These are phyloP conservation scores for Oophaga sylvatica DNA, from an alignment of 2,797 vertebrate species.

Conservation along the genomic window DNA sequence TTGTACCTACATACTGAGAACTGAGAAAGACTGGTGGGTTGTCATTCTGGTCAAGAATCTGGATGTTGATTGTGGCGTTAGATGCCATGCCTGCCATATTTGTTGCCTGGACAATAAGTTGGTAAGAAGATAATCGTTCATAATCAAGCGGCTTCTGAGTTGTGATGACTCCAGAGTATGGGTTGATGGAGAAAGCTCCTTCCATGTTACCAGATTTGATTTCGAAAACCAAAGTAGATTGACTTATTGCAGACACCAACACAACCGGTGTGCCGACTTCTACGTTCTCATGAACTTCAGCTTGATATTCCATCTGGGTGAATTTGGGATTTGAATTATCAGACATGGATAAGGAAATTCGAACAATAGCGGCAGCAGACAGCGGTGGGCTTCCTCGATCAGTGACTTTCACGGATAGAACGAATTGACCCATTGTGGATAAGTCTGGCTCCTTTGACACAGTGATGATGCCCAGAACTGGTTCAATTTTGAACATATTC, in stretches of 20 bases:
- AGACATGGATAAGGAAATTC: constrained; percentile 89
- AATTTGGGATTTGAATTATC: constrained; percentile 94
- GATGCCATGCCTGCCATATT: constrained; percentile 97
- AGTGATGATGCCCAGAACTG: constrained; percentile 90
- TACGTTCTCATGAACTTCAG: constrained; percentile 87
- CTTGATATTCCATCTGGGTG: constrained; percentile 88
- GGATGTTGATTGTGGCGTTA: constrained; percentile 85
- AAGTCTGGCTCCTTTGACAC: constrained; percentile 89
- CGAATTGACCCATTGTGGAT: constrained; percentile 86
- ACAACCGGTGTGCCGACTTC: constrained; percentile 86
- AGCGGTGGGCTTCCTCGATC: constrained; percentile 88
- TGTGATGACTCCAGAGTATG: constrained; percentile 93
- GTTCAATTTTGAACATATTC: constrained; percentile 90
- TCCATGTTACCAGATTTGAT: constrained; percentile 85
- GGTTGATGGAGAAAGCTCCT: constrained; percentile 88
- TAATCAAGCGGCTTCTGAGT: constrained; percentile 87
- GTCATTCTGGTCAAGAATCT: constrained; percentile 92
- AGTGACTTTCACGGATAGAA: constrained; percentile 88
- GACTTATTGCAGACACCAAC: constrained; percentile 87
- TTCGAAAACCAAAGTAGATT: constrained; percentile 90
- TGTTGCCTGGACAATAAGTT: constrained; percentile 84
- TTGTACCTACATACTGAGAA: constrained; percentile 85
- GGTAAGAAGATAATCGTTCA: constrained; percentile 81
- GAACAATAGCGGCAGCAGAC: constrained; percentile 87
- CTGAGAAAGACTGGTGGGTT: constrained; percentile 90